A percentile compares a stretch with the other conserved stretches of the same genome.
phyloP scores from a whole-genome alignment of 2,888 invertebrate genomes.

The Aphodius sticticus region DNA sequence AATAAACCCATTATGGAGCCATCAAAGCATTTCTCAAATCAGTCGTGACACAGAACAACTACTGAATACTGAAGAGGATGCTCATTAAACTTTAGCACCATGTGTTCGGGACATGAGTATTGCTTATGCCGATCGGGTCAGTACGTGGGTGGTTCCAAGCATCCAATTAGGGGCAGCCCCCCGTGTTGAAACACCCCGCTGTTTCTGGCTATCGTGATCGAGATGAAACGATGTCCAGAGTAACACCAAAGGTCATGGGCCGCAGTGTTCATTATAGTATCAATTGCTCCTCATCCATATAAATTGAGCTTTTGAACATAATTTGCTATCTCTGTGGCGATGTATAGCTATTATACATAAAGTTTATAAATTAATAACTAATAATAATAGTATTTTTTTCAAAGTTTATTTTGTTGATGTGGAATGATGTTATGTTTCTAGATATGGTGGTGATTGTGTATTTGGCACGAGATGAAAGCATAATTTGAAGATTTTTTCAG shows the following conservation, averaged over 20 bases:
- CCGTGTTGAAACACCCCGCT: conserved; percentile 25
- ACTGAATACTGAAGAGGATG: neutral
- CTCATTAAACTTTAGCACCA: conserved; percentile 4
- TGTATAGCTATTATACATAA: too few species aligned
- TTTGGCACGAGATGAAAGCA: too few species aligned
- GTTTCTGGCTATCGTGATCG: neutral
- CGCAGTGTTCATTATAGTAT: neutral
- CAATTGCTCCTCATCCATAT: neutral
- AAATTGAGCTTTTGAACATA: too few species aligned
- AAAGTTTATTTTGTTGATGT: too few species aligned
- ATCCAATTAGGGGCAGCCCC: conserved; percentile 32
- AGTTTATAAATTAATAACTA: too few species aligned
- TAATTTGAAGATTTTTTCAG: too few species aligned
- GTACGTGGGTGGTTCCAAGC: neutral
- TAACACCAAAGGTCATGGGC: neutral
- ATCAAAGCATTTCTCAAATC: neutral
- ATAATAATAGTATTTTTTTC: too few species aligned
- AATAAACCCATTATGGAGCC: too few species aligned
- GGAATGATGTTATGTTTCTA: too few species aligned
- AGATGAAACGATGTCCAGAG: neutral
- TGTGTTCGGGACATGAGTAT: neutral
- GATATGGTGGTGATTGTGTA: too few species aligned
- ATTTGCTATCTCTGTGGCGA: too few species aligned
- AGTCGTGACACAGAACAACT: neutral
- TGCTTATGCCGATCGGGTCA: neutral